These are phyloP conservation scores for Acronicta aceris DNA, from an alignment of 2,888 invertebrate species.

Conservation along the genomic window DNA sequence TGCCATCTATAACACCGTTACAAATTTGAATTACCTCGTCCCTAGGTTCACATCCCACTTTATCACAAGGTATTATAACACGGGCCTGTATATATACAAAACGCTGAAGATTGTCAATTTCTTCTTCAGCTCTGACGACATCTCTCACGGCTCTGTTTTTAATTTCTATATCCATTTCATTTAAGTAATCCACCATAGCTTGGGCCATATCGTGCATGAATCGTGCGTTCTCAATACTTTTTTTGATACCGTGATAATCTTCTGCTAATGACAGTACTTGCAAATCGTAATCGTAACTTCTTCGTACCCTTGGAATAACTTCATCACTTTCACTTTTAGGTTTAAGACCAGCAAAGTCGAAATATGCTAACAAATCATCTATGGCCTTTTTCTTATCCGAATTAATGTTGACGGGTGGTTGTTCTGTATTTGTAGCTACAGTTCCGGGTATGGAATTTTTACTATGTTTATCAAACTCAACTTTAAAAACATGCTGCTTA, in stretches of 20 bases:
- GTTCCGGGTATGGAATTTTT: conserved; percentile 52
- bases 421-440: conserved; percentile 34
- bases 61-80: conserved; percentile 72
- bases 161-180: conserved; percentile 72
- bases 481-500: conserved; percentile 57
- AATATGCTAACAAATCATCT: conserved; percentile 81
- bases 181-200: conserved; percentile 74
- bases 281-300: conserved; percentile 74
- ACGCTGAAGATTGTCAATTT: conserved; percentile 68
- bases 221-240: conserved; percentile 70
- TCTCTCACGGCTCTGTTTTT: conserved; percentile 71
- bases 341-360: conserved; percentile 74
- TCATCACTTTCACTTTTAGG: conserved; percentile 49
- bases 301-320: conserved; percentile 63
- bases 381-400: conserved; percentile 81
- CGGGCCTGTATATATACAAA: conserved; percentile 75
- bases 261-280: conserved; percentile 67
- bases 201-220: conserved; percentile 71
- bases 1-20: conserved; percentile 84
- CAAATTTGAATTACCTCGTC: conserved; percentile 84
- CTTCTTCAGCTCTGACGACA: conserved; percentile 75
- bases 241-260: conserved; percentile 71
- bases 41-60: conserved; percentile 67
- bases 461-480: conserved; percentile 55
- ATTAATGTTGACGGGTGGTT: conserved; percentile 56